Conservation (phyloP, 2,113 vertebrate species). For the Charadrius vociferus region DNA sequence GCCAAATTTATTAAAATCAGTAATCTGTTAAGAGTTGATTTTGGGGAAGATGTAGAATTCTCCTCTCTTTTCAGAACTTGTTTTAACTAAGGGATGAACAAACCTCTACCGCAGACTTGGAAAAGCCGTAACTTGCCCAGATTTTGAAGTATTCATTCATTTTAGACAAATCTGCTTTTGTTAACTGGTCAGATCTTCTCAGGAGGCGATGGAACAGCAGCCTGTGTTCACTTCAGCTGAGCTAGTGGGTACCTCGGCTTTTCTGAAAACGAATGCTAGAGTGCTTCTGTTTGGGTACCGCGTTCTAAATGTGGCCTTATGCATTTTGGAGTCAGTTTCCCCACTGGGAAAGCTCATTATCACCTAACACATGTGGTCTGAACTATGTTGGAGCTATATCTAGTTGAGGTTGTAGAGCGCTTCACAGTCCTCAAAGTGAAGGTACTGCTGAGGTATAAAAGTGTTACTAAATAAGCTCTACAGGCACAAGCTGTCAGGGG, state of each 20-base stretch:
- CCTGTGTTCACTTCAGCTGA: not conserved
- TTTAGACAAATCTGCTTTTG: not conserved
- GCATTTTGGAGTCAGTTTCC: not conserved
- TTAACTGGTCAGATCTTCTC: not conserved
- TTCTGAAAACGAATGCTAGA: not conserved
- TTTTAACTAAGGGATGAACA: not conserved
- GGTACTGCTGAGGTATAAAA: not conserved
- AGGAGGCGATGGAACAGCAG: fast-evolving
- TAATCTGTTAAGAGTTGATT: not conserved
- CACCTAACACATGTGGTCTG: not conserved
- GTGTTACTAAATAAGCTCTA: not conserved
- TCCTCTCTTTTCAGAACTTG: not conserved
- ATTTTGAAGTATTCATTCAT: not conserved
- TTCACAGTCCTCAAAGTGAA: not conserved
- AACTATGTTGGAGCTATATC: not conserved
- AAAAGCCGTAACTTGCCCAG: not conserved
- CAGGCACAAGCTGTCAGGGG: not conserved
- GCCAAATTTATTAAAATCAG: not conserved
- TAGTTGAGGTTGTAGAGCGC: not conserved
- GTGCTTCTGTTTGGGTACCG: not conserved
- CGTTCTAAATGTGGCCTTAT: not conserved
- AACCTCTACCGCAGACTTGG: not conserved
- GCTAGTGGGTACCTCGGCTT: not conserved
- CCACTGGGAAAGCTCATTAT: not conserved
- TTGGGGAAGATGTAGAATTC: not conserved